Evolutionary conservation across 2,888 invertebrate species (phyloP), one percentile per base, ranked within the genome.

Genomic region (Aphelenchoides bicaudatus): DNA sequence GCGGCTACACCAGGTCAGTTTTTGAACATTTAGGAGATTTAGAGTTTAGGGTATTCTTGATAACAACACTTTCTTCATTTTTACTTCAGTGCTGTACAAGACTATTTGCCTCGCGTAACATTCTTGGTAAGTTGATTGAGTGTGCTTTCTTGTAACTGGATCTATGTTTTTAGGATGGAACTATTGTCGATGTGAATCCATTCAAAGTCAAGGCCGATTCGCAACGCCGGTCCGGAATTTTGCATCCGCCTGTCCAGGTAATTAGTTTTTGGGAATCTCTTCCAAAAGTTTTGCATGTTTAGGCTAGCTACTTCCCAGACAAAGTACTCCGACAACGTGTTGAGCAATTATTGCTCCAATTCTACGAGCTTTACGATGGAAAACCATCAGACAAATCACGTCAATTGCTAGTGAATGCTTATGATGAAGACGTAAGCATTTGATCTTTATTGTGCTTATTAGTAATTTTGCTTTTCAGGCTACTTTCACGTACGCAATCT

Each of bases 311-410:
- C 58, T 68, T 62, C 53, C 64, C 59, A 5, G 58, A 65, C 13
- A 59, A 56, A 19, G 56, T 60, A 3, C 51, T 72, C 10, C 66
- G 66, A 21, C 37, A 39, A 21, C 51, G 68, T 10, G 66, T 74
- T 10, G 74, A 74, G 39, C 51, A 59, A 0, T 78, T 77, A 52
- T 51, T 78, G 21, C 29, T 66, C 19, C 67, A 69, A 23, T 77
- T 56, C 57, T 64, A 71, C 49, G 57, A 62, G 16, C 34, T 64
- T 6, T 71, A 71, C 52, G 71, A 71, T 49, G 63, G 69, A 1
- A 53, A 51, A n/a, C 54, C 70, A 27, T 67, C 65, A 37, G 57
- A 52, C 23, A 58, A 61, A 29, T 66, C 58, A 2, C 61, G 77
- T 13, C 66, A 69, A 56, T 58, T 66, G 43, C 65, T 77, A 6